These are phyloP conservation scores for Andrena praecox DNA, from an alignment of 2,888 invertebrate genomes.

Conservation along the genomic window DNA sequence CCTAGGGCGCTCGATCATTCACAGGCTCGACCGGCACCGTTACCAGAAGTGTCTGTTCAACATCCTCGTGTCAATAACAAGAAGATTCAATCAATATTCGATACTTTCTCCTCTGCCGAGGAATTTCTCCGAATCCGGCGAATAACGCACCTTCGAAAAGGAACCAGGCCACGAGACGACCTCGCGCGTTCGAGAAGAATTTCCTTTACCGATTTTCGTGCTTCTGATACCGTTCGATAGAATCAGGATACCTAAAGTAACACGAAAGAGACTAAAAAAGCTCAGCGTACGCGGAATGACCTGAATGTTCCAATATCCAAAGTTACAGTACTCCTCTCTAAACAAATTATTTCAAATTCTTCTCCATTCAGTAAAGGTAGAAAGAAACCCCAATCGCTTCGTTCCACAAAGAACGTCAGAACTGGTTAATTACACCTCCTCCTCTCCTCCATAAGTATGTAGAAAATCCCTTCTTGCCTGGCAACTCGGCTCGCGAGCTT, in stretches of 20 bases:
- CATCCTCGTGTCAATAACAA: constrained; percentile 40
- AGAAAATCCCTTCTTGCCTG: neutral
- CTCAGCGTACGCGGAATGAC: neutral
- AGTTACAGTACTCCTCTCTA: too few species aligned
- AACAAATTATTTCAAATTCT: too few species aligned
- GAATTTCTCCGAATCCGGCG: constrained; percentile 55
- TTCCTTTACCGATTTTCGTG: constrained; percentile 2
- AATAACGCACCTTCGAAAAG: constrained; percentile 22
- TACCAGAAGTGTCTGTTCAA: constrained; percentile 7
- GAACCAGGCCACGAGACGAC: constrained; percentile 41
- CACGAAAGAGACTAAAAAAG: neutral
- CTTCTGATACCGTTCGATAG: neutral
- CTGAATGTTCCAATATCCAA: neutral
- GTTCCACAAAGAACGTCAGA: neutral
- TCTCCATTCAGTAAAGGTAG: too few species aligned
- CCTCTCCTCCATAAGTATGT: neutral
- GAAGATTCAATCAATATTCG: constrained; percentile 49
- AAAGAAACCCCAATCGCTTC: neutral
- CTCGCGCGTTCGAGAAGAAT: neutral
- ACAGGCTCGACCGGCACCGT: constrained; percentile 31
- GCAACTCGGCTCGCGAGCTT: neutral
- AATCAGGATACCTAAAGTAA: too few species aligned
- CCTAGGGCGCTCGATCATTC: constrained; percentile 25
- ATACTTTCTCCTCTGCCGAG: constrained; percentile 54
- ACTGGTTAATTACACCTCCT: neutral